Evolutionary conservation across 2,113 vertebrate genomes (phyloP), one percentile per base, ranked within the genome.

Genomic region (Alces alces): DNA sequence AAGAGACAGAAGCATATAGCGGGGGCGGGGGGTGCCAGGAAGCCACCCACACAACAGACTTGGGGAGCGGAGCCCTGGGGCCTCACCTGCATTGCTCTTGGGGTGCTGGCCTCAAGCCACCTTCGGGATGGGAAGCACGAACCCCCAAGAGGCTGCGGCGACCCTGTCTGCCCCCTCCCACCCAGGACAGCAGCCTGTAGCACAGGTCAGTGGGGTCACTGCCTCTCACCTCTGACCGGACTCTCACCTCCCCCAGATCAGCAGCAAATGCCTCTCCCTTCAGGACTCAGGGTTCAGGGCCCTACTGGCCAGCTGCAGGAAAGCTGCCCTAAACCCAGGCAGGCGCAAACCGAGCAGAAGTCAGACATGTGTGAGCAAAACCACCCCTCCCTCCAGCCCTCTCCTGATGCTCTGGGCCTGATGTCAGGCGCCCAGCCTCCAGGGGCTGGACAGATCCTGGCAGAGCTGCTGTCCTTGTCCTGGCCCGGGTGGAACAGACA

Each of bases 401-500:
- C 89, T 83, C 80, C 54, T 28, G 8, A 0, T 1, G 2, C 57
- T 39, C 47, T 79, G 66, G 55, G 1, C 89, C 85, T 55, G 27
- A 17, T 19, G 30, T n/a, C 73, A 30, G 45, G 47, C 1, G 0
- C 16, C 11, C 27, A 91, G 79, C 78, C 57, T 89, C 83, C n/a
- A 1, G 87, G 39, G 92, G 60, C 98, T 80, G 93, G 96, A 94
- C 45, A 94, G 52, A 91, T 52, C 95, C 58, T 33, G 8, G 86
- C 89, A 39, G 89, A 57, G 27, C 27, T 61, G 95, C 95, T 96
- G 66, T 90, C 97, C 94, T 27, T 96, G 66, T 90, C 97, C 94
- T 28, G 19, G 57, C 79, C 91, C 36, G 93, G 98, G 97, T 97
- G 97, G 98, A 98, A 87, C 86, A 95, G 98, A 96, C 98, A 97